A percentile compares a stretch with the other conserved stretches of the same genome.
phyloP scores from a whole-genome alignment of 2,888 invertebrate genomes.

The Stomorhina lunata region DNA sequence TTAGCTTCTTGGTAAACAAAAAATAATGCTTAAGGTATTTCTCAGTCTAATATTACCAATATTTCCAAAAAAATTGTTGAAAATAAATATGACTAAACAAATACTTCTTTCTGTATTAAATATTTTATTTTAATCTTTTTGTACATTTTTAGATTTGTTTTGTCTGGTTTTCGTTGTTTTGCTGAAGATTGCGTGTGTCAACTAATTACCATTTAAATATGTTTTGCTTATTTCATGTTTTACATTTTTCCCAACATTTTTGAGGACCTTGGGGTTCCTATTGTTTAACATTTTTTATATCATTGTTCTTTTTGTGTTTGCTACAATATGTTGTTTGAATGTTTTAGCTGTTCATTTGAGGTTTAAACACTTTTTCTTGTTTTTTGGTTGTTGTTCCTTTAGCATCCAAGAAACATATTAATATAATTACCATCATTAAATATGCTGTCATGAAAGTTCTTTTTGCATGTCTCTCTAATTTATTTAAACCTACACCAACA shows the following conservation, averaged over 20 bases:
- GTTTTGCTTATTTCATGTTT: slow-evolving; percentile 18
- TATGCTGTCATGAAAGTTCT: slow-evolving; percentile 56
- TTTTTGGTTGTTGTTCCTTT: no score
- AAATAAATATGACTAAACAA: no score
- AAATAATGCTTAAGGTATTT: no score
- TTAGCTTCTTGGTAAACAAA: no score
- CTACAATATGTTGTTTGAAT: no score
- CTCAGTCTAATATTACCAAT: no score
- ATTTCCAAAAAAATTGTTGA: no score
- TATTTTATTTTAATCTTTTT: no score
- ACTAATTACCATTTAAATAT: slow-evolving; percentile 54
- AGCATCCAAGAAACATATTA: slow-evolving; percentile 70
- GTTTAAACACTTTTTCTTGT: not conserved
- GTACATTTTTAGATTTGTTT: not conserved
- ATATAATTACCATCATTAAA: slow-evolving; percentile 75
- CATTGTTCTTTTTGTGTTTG: no score
- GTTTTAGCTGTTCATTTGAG: slow-evolving; percentile 29
- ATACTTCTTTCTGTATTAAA: no score
- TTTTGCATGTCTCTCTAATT: slow-evolving; percentile 44
- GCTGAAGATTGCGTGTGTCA: slow-evolving; percentile 58
- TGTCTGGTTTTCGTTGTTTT: no score
- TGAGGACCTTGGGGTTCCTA: not conserved
- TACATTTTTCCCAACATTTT: not conserved
- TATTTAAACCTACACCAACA: not conserved
- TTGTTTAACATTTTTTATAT: not conserved